Conservation (phyloP, 30 jellyfish, hydroid and myxozoan species). For the Pseudorhiza aurosa region DNA sequence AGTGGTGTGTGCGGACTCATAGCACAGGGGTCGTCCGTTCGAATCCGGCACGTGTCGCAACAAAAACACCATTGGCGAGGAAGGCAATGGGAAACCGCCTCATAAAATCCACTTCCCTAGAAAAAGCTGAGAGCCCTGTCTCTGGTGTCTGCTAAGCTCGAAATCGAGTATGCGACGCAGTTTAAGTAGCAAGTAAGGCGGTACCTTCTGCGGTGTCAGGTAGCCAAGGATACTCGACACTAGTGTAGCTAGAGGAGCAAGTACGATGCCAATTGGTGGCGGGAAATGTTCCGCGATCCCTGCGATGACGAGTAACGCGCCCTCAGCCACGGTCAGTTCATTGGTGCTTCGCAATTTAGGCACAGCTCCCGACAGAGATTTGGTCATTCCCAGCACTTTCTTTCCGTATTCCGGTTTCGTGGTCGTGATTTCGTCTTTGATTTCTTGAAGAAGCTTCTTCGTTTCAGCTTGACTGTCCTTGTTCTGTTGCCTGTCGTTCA, state of each 20-base stretch:
- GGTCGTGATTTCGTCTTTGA: conserved; percentile 27
- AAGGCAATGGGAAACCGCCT: too few species aligned
- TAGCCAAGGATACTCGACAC: conserved; percentile 34
- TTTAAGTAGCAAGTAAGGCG: too few species aligned
- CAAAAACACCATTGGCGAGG: too few species aligned
- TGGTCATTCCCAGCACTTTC: conserved; percentile 13
- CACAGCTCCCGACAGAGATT: conserved; percentile 17
- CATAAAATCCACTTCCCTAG: too few species aligned
- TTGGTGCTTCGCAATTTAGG: conserved; percentile 26
- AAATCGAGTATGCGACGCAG: too few species aligned
- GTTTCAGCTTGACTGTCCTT: conserved; percentile 10
- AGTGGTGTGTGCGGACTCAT: too few species aligned
- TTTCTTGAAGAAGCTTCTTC: conserved; percentile 11
- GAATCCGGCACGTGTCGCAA: too few species aligned
- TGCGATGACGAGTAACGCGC: conserved; percentile 17
- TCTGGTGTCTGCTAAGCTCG: too few species aligned
- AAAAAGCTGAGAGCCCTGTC: too few species aligned
- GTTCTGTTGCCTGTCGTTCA: conserved; percentile 7
- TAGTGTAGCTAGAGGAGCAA: conserved; percentile 19
- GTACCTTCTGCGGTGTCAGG: conserved; percentile 31
- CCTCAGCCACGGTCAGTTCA: conserved; percentile 32
- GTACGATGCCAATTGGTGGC: conserved; percentile 25
- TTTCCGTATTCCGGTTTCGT: conserved; percentile 23
- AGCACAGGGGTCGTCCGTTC: too few species aligned
- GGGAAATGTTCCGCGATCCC: conserved; percentile 41